Conservation (phyloP, 2,888 invertebrate species). For the Tyria jacobaeae region DNA sequence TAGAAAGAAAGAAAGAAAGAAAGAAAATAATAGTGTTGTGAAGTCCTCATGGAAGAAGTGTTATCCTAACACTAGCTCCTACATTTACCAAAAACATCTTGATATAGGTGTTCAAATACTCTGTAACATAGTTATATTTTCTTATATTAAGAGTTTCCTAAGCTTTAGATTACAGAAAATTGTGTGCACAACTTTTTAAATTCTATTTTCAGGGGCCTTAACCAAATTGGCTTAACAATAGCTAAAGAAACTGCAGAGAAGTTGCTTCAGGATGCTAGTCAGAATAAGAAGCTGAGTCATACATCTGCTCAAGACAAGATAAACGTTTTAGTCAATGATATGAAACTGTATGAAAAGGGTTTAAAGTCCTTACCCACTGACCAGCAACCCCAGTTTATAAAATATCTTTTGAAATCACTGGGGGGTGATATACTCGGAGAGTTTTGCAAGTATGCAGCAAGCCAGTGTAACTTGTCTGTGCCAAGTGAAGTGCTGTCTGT, state of each 20-base stretch:
- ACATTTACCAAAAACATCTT: too few relatives aligned
- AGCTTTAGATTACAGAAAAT: not conserved
- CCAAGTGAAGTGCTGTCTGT: conserved; percentile 87
- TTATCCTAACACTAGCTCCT: too few relatives aligned
- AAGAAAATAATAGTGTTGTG: too few relatives aligned
- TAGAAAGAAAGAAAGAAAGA: too few relatives aligned
- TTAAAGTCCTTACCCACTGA: conserved; percentile 88
- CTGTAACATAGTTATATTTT: too few relatives aligned
- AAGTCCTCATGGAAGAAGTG: too few relatives aligned
- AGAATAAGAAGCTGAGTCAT: conserved; percentile 91
- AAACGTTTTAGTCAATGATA: conserved; percentile 90
- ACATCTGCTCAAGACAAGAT: conserved; percentile 94
- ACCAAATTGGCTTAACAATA: conserved; percentile 88
- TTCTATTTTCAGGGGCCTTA: conserved; percentile 84
- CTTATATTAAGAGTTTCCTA: too few relatives aligned
- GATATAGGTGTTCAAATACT: too few relatives aligned
- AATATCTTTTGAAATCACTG: conserved; percentile 94
- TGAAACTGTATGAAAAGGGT: conserved; percentile 93
- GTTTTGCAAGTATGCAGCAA: conserved; percentile 92
- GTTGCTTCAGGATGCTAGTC: conserved; percentile 90
- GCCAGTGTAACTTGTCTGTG: conserved; percentile 89
- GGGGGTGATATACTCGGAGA: conserved; percentile 94
- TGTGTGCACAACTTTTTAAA: not conserved
- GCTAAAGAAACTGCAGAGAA: conserved; percentile 92
- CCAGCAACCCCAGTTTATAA: conserved; percentile 90